Percentiles rank a stretch among this genome's conserved stretches.
Conservation (phyloP, 2,888 invertebrate genomes). For the Apotomis capreana region DNA sequence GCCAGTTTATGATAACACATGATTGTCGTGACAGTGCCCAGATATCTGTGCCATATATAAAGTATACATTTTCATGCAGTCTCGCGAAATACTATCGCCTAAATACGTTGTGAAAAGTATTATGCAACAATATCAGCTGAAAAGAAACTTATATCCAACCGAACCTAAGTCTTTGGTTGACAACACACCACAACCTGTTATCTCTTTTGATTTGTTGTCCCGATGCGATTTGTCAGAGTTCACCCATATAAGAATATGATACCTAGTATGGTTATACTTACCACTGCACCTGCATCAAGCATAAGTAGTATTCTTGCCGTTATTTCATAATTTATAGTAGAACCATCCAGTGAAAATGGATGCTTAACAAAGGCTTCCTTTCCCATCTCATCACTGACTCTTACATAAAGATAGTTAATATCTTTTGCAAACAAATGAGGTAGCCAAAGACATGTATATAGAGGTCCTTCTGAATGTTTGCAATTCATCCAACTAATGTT, state of each 20-base stretch:
- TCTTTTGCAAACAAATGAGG: slow-evolving; percentile 86
- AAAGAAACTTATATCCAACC: no score
- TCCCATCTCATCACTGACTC: slow-evolving; percentile 83
- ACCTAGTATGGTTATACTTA: slow-evolving; percentile 74
- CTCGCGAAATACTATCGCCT: no score
- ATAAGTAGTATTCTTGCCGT: slow-evolving; percentile 89
- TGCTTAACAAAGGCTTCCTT: slow-evolving; percentile 84
- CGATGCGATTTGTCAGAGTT: no score
- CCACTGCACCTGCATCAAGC: slow-evolving; percentile 88
- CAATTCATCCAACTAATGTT: slow-evolving; percentile 86
- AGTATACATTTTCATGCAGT: no score
- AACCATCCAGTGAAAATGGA: slow-evolving; percentile 90
- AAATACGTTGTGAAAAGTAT: no score
- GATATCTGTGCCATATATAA: no score
- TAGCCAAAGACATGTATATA: slow-evolving; percentile 89
- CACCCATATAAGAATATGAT: not conserved
- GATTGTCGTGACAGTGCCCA: no score
- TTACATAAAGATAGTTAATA: slow-evolving; percentile 86
- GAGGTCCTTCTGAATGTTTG: slow-evolving; percentile 84
- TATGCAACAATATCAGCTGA: no score
- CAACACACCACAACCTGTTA: no score
- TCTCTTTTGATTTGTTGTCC: no score
- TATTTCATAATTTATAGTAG: slow-evolving; percentile 85
- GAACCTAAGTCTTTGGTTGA: no score
- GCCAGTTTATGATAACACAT: no score